Evolutionary conservation across 2,888 invertebrate species (phyloP), one percentile per base, ranked within the genome.

Genomic region (Nomada fucata): DNA sequence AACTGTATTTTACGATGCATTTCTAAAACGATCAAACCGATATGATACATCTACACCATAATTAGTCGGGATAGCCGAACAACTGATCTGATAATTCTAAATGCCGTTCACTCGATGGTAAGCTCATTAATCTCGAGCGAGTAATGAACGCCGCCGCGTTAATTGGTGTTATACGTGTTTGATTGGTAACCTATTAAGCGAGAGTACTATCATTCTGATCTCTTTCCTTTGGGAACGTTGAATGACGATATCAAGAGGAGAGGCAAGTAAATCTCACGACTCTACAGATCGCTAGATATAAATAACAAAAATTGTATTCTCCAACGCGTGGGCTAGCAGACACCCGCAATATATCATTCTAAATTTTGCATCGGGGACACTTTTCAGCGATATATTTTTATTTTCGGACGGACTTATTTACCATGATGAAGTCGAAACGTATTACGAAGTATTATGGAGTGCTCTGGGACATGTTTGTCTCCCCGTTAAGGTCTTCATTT

Each of bases 41-140:
- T 26, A 23, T 13, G n/a, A 20, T 59, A 36, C 50, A 52, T 36
- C 26, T 10, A 7, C 2, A 15, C 15, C n/a, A 57, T 20, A 57
- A 64, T 76, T 63, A 26, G 47, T 23, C 42, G 23, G 47, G 15
- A 11, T 63, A 57, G 26, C 64, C 42, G 36, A 42, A 72, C 55
- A 47, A 55, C 15, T 72, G 55, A 64, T 64, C 29, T 36, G 26
- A 72, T 72, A 73, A 72, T 73, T 52, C 60, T 52, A 59, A 57
- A 76, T 64, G 72, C 26, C 64, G 42, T 64, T 59, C 72, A 50
- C 50, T 64, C 42, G 52, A 71, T 71, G 44, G 50, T 13, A 23
- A 26, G 64, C 50, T 63, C 76, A 76, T 76, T 76, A 63, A 76
- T 64, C 72, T 59, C 13, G 36, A 53, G 50, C 57, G 63, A 47